Evolutionary conservation across 2,888 invertebrate genomes (phyloP).

Genomic region (Phengaris arion): DNA sequence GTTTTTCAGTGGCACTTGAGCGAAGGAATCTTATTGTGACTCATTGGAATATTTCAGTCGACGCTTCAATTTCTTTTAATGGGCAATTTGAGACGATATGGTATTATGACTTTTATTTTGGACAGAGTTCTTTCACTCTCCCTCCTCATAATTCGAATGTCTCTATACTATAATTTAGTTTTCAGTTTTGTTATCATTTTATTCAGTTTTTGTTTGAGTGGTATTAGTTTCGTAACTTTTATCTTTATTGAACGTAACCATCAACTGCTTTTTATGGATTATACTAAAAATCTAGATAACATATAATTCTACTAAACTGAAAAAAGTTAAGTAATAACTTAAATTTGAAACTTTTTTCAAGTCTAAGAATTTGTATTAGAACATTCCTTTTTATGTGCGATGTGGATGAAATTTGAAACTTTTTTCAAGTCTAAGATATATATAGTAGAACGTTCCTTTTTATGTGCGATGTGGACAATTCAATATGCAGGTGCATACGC

Average conservation of each 20-base stretch:
- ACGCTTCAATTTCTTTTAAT: conserved; percentile 35
- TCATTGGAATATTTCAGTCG: conserved; percentile 37
- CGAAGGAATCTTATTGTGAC: conserved; percentile 44
- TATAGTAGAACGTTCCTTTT: conserved; percentile 23
- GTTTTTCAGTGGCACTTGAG: conserved; percentile 52
- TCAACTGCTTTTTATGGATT: not conserved
- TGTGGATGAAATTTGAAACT: conserved; percentile 41
- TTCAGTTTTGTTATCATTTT: not conserved
- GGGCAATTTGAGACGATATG: conserved; percentile 29
- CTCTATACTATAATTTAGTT: not conserved
- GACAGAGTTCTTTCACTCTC: conserved; percentile 3
- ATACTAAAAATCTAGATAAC: not conserved
- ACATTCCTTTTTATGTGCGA: conserved; percentile 39
- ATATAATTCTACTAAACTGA: too few species aligned
- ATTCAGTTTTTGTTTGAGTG: not conserved
- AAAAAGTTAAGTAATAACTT: too few species aligned
- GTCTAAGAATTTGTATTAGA: not conserved
- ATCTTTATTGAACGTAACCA: not conserved
- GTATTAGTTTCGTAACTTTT: not conserved
- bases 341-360: not conserved
- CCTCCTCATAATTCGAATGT: not conserved
- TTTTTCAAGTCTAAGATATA: not conserved
- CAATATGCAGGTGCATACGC: conserved; percentile 62
- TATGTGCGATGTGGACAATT: conserved; percentile 49
- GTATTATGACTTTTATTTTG: conserved; percentile 26